Base-by-base conservation (phyloP, 1,140 invertebrate species). In the Papilio polytes region DNA sequence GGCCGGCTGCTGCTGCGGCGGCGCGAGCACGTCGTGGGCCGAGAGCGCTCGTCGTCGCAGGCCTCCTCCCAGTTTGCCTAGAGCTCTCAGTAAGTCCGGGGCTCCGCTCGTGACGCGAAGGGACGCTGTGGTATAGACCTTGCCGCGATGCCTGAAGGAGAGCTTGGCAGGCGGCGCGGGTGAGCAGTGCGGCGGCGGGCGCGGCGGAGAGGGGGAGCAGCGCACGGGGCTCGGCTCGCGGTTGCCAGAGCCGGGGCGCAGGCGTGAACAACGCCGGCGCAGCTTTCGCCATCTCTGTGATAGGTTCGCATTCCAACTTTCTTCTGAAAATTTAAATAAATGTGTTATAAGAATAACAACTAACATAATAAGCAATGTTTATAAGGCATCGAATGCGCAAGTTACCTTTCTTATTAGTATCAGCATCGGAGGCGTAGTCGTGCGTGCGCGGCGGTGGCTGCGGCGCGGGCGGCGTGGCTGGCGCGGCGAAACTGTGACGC, bases 281-380 rank as follows among this genome's bases (percentile, higher is more conserved):
- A 97, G 92, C 86, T 96, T 96, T 84, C 97, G 94, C 97, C 97
- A 97, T 95, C 97, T 95, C 90, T 97, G 97, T 48, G 97, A 97
- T 83, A 97, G 96, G 89, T 96, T 97, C 83, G 97, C 97, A 89
- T 97, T 97, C 97, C 96, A 97, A 86, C 96, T 96, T 82, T 97
- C 94, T 91, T 97, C 97, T 97, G 96, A 80, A 96, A 96, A 87
- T 80, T 81, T 78, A 56, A 59, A 83, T 82, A 31, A 81, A 70
- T 26, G 44, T n/a, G 9, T 72, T 76, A 74, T 70, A 83, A 78
- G 2, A 63, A 20, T 15, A 70, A 59, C 36, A 15, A 80, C 41
- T 59, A 74, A 80, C 76, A 74, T 80, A 77, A 46, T 53, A 48
- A 72, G 81, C 31, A 22, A 82, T 46, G 53, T 70, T 13, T 15